Percentiles rank a stretch among this genome's conserved stretches.
Conservation (phyloP, 2,797 vertebrate species). For the Pipistrellus nathusii region DNA sequence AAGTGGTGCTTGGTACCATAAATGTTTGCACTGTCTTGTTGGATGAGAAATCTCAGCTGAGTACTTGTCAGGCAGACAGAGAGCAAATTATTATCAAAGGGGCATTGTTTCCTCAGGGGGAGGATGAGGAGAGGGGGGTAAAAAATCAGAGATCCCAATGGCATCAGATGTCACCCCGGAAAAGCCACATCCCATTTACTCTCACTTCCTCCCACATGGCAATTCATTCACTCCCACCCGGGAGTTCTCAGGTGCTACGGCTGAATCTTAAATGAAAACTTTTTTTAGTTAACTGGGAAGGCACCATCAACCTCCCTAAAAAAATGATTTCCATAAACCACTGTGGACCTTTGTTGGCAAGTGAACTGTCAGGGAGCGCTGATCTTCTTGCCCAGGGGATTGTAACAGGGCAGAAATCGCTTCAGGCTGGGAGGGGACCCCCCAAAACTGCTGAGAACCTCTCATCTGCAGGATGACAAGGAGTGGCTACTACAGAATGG, state of each 20-base stretch:
- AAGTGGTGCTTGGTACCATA: conserved; percentile 76
- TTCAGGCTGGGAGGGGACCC: not conserved
- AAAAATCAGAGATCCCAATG: conserved; percentile 43
- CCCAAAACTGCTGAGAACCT: not conserved
- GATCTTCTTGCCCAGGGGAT: not conserved
- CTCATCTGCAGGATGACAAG: not conserved
- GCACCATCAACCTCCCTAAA: conserved; percentile 7
- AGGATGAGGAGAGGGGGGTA: not conserved
- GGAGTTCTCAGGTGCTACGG: conserved; percentile 57
- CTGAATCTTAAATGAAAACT: conserved; percentile 14
- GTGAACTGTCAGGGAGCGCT: not conserved
- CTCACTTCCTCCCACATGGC: conserved; percentile 66
- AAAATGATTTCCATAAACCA: conserved; percentile 19
- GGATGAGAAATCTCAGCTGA: conserved; percentile 71
- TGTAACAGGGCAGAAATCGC: not conserved
- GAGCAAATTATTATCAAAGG: conserved; percentile 77
- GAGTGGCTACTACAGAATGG: too few relatives aligned
- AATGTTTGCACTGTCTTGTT: conserved; percentile 42
- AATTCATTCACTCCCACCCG: conserved; percentile 60
- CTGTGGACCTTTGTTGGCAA: not conserved
- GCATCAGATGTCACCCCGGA: conserved; percentile 56
- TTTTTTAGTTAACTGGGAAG: not conserved
- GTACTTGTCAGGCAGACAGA: conserved; percentile 72
- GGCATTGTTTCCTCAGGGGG: conserved; percentile 72
- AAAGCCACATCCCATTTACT: conserved; percentile 71